Conservation (phyloP, 2,797 vertebrate species). For the Gallirallus australis region DNA sequence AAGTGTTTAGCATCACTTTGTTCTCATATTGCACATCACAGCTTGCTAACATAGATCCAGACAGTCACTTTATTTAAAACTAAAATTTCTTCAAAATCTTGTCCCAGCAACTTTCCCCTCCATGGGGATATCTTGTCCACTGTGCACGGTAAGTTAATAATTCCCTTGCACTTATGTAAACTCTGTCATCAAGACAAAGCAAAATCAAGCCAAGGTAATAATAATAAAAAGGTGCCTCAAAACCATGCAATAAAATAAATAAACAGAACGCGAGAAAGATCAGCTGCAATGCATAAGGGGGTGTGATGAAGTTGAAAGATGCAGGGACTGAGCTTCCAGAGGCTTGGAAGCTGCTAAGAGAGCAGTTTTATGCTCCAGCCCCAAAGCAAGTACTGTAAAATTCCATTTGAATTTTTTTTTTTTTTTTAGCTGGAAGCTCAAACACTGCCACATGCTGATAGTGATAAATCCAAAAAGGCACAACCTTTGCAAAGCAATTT, state of each 20-base stretch:
- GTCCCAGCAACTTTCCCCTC: background rate
- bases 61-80: background rate
- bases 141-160: background rate
- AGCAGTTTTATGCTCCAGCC: constrained; percentile 76
- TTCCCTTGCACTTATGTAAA: background rate
- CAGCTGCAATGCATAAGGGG: background rate
- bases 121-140: background rate
- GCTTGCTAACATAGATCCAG: background rate
- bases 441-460: constrained; percentile 81
- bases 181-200: background rate
- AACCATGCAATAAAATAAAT: background rate
- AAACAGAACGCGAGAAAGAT: constrained; percentile 13
- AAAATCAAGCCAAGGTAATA: background rate
- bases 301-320: background rate
- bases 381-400: constrained; percentile 78
- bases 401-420: constrained; percentile 80
- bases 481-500: constrained; percentile 79
- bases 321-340: constrained; percentile 1
- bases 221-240: background rate
- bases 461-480: constrained; percentile 81
- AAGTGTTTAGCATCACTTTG: background rate
- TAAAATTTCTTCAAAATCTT: background rate
- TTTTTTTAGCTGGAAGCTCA: constrained; percentile 73
- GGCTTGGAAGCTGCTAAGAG: constrained; percentile 65
- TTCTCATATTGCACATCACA: background rate